Conservation (phyloP, 2,113 vertebrate genomes). For the Nothoprocta pentlandii region DNA sequence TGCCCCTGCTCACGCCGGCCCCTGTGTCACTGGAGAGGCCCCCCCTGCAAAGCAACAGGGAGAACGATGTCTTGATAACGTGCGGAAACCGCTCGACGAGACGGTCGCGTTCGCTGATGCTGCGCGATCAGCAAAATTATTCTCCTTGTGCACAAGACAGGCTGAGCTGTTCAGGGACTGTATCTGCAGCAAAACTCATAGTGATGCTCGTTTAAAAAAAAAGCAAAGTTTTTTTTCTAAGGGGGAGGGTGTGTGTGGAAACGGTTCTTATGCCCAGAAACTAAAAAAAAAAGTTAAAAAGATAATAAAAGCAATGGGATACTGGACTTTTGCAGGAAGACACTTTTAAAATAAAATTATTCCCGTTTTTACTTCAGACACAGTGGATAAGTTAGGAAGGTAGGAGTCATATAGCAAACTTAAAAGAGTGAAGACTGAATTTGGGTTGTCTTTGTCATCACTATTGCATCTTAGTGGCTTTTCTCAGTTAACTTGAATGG, state of each 20-base stretch:
- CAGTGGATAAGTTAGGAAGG: neutral
- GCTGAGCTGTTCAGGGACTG: neutral
- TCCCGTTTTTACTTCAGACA: neutral
- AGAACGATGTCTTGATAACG: neutral
- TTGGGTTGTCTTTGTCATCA: neutral
- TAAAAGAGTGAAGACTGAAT: neutral
- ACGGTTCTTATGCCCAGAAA: neutral
- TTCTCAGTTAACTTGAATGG: neutral
- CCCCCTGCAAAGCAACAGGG: neutral
- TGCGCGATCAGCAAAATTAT: neutral
- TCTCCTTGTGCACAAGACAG: neutral
- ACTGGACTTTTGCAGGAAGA: neutral
- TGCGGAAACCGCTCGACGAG: neutral
- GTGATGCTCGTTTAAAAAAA: neutral
- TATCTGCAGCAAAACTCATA: neutral
- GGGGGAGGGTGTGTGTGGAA: neutral
- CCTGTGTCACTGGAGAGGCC: neutral
- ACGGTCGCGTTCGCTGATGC: rapidly evolving
- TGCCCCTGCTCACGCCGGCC: neutral
- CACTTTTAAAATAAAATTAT: neutral
- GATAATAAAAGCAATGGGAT: neutral
- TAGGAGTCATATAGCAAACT: neutral
- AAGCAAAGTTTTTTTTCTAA: no score
- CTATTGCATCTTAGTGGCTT: neutral
- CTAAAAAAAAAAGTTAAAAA: rapidly evolving